Evolutionary conservation across 1,140 invertebrate genomes (phyloP).

Genomic region (Holotrichia oblita): DNA sequence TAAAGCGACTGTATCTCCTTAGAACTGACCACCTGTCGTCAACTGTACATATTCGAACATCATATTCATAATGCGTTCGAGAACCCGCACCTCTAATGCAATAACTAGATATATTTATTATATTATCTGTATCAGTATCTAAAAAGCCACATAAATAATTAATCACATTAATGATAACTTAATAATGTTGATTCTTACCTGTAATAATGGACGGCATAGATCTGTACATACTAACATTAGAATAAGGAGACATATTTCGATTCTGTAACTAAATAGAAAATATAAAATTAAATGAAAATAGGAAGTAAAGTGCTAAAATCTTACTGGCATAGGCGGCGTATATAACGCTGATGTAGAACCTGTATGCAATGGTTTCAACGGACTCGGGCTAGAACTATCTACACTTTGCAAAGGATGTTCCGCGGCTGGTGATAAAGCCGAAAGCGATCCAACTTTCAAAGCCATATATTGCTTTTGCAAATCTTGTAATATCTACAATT

Average conservation of each 20-base stretch:
- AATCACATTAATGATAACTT: background rate
- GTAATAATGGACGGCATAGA: slow-evolving; percentile 59
- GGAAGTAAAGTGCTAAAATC: background rate
- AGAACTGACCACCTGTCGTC: slow-evolving; percentile 82
- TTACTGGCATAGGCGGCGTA: slow-evolving; percentile 55
- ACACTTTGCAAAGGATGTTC: slow-evolving; percentile 59
- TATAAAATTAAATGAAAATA: background rate
- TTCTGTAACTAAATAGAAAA: slow-evolving; percentile 49
- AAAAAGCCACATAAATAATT: slow-evolving; percentile 34
- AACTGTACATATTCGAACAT: slow-evolving; percentile 76
- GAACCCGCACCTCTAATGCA: slow-evolving; percentile 82
- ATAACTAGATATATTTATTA: slow-evolving; percentile 73
- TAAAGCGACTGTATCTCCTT: slow-evolving; percentile 83
- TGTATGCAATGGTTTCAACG: slow-evolving; percentile 54
- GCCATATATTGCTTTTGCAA: slow-evolving; percentile 77
- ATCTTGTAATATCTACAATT: slow-evolving; percentile 71
- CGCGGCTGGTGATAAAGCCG: slow-evolving; percentile 55
- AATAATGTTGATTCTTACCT: slow-evolving; percentile 46
- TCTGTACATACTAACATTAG: slow-evolving; percentile 53
- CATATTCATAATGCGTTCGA: slow-evolving; percentile 89
- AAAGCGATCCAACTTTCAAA: slow-evolving; percentile 70
- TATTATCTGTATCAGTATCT: slow-evolving; percentile 54
- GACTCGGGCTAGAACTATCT: slow-evolving; percentile 57
- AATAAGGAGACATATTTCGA: slow-evolving; percentile 50
- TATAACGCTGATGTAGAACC: slow-evolving; percentile 58